Evolutionary conservation across 2,888 invertebrate species (phyloP).

Genomic region (Mycalesis mineus): DNA sequence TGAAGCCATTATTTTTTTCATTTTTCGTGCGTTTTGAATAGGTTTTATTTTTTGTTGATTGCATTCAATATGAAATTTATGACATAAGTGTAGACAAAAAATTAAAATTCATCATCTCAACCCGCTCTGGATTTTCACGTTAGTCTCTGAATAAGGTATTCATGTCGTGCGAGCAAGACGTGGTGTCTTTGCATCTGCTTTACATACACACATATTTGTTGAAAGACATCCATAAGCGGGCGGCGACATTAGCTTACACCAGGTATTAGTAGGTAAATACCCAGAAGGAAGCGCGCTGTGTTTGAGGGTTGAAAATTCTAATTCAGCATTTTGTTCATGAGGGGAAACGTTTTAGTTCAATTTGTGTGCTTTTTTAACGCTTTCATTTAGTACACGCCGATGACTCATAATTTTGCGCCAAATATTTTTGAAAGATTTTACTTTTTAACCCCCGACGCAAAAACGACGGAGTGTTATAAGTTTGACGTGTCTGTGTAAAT

Average conservation of each 20-base stretch:
- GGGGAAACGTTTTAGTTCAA: not conserved
- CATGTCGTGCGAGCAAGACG: conserved; percentile 25
- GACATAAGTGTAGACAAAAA: too few relatives aligned
- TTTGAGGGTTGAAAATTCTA: too few relatives aligned
- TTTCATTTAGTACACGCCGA: not conserved
- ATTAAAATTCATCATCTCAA: not conserved
- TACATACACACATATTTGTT: conserved; percentile 1
- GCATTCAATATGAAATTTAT: too few relatives aligned
- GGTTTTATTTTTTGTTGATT: too few relatives aligned
- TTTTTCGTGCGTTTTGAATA: too few relatives aligned
- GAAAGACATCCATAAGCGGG: not conserved
- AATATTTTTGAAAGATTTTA: too few relatives aligned
- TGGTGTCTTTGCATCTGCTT: conserved; percentile 25
- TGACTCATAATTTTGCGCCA: not conserved
- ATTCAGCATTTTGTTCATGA: not conserved
- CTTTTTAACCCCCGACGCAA: too few relatives aligned
- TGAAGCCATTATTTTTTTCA: too few relatives aligned
- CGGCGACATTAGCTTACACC: not conserved
- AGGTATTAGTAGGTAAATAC: not conserved
- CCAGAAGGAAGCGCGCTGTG: too few relatives aligned
- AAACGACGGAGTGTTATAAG: too few relatives aligned
- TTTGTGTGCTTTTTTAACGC: not conserved
- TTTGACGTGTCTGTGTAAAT: too few relatives aligned
- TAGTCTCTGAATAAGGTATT: conserved; percentile 20
- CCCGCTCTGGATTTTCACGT: not conserved